These are phyloP conservation scores for Amphilophus citrinellus DNA, from an alignment of 2,113 vertebrate genomes.

Conservation along the genomic window DNA sequence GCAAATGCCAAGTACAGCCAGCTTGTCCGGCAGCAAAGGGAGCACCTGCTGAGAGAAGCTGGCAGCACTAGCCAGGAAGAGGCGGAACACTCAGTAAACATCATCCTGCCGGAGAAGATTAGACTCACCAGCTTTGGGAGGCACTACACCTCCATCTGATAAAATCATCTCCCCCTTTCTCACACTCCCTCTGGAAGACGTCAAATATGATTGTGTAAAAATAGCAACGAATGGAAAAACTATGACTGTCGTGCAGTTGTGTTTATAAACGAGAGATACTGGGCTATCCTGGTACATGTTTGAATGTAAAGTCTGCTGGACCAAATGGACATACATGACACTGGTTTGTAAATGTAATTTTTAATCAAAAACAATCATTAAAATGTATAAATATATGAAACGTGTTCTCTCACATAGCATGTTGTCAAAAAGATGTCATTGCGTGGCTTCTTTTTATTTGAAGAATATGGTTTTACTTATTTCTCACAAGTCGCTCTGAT, in stretches of 20 bases:
- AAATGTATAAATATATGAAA: neutral
- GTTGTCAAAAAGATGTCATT: slow-evolving; percentile 15
- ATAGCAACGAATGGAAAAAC: neutral
- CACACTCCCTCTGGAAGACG: neutral
- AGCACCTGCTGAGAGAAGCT: slow-evolving; percentile 84
- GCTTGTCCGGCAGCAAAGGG: slow-evolving; percentile 88
- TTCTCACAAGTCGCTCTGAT: neutral
- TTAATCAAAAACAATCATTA: slow-evolving; percentile 1
- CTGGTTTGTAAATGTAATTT: slow-evolving; percentile 37
- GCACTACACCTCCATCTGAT: slow-evolving; percentile 87
- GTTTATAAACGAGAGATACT: slow-evolving; percentile 8
- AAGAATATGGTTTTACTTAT: neutral
- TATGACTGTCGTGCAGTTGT: slow-evolving; percentile 43
- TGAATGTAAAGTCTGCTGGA: slow-evolving; percentile 45
- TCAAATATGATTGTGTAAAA: slow-evolving; percentile 29
- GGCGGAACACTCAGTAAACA: slow-evolving; percentile 88
- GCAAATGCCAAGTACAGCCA: slow-evolving; percentile 89
- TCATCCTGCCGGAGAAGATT: slow-evolving; percentile 93
- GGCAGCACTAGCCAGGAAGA: slow-evolving; percentile 84
- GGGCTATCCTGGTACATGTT: neutral
- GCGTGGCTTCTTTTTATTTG: neutral
- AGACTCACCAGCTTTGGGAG: slow-evolving; percentile 87
- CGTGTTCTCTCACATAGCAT: neutral
- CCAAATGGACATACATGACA: slow-evolving; percentile 11
- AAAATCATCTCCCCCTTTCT: neutral